Base-by-base conservation (phyloP, 2,797 vertebrate species). In the Falco peregrinus region DNA sequence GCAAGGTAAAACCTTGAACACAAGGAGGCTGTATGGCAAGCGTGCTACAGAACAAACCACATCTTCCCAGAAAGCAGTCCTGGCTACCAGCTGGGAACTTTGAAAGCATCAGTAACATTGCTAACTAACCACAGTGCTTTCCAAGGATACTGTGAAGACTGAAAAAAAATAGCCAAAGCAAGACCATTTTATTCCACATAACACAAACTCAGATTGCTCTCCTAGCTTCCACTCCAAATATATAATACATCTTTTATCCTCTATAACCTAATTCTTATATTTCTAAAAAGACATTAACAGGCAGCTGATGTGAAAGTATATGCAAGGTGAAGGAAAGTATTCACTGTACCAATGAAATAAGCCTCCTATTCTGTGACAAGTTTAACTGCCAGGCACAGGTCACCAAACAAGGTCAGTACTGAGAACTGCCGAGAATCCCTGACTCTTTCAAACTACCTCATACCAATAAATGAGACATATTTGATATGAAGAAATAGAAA, bases 201-300 rank as follows among this genome's bases (percentile, higher is more conserved):
- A 84, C n/a, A 56, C 11, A 33, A 85, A 78, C 88, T 96, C 39
- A 13, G 70, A 90, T 47, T 92, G 31, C 59, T 94, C 48, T 95
- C 78, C 91, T 56, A 22, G 29, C 59, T 85, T 91, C 76, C 63
- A 28, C 56, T 87, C 53, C 60, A 85, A 68, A 84, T 19, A 56
- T 1, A 3, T 18, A 81, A 89, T 2, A 10, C 26, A 90, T 37
- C 50, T 90, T 85, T 85, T 64, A 78, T 77, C 28, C 63, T 64
- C 84, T 68, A 88, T 41, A 91, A 94, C 54, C 37, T 74, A 41
- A 54, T 3, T 17, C n/a, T 53, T 78, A 10, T n/a, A 69, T 64
- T 88, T 92, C 35, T 64, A 61, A 61, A 95, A 45, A 54, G 11
- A 73, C 0, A 0, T 48, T 77, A 85, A 31, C 51, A 89, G 20